These are phyloP conservation scores for Arenaria interpres DNA, from an alignment of 2,113 vertebrate genomes.

Conservation along the genomic window DNA sequence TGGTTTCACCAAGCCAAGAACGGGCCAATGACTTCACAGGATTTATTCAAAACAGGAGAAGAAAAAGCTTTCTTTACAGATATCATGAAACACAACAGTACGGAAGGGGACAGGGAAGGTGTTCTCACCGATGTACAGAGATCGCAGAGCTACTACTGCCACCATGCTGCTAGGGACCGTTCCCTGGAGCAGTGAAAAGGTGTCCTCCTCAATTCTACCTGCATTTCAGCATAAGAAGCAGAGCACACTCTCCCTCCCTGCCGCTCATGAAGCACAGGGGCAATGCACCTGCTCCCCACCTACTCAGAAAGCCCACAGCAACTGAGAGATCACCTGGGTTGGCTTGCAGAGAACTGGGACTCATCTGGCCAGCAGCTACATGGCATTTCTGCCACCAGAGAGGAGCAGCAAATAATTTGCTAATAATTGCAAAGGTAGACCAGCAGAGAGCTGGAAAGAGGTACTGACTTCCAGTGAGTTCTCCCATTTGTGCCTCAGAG, in stretches of 20 bases:
- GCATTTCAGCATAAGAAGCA: not conserved
- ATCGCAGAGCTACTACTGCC: not conserved
- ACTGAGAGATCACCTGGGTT: rapidly evolving
- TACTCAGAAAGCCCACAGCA: not conserved
- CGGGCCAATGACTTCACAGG: not conserved
- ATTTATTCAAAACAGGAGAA: slow-evolving; percentile 43
- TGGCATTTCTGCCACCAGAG: not conserved
- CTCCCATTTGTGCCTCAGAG: not conserved
- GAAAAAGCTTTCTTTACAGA: slow-evolving; percentile 9
- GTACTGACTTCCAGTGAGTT: not conserved
- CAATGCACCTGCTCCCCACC: not conserved
- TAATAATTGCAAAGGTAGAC: not conserved
- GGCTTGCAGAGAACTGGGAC: not conserved
- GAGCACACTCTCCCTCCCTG: not conserved
- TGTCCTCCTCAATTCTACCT: not conserved
- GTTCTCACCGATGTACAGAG: not conserved
- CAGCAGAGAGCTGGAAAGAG: not conserved
- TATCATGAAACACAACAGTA: not conserved
- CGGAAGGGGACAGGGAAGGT: not conserved
- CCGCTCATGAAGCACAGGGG: rapidly evolving
- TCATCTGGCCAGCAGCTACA: not conserved
- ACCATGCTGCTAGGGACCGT: not conserved
- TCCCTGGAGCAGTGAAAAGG: not conserved
- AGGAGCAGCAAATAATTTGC: not conserved
- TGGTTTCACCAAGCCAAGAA: not conserved